A percentile compares a stretch with the other conserved stretches of the same genome.
Conservation (phyloP, 2,113 vertebrate genomes). For the Sturnira hondurensis region DNA sequence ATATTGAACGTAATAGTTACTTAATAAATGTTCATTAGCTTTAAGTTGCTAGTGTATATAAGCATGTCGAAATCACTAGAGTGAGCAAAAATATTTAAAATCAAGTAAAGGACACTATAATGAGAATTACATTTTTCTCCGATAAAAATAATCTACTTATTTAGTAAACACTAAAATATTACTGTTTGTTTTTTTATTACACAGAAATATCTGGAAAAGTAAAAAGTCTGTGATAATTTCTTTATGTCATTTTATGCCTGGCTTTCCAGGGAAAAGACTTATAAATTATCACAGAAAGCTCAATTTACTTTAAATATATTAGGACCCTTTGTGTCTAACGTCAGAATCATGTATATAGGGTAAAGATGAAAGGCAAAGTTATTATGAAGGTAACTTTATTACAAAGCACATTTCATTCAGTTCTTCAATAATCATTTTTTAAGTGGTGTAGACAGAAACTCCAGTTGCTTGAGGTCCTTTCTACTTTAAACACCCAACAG, state of each 20-base stretch:
- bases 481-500: background rate
- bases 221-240: background rate
- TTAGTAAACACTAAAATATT: background rate
- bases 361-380: background rate
- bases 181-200: background rate
- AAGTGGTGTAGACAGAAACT: background rate
- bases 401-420: background rate
- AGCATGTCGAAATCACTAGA: background rate
- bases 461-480: background rate
- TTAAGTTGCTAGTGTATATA: background rate
- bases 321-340: background rate
- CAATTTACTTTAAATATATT: background rate
- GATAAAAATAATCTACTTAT: background rate
- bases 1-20: background rate
- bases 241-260: background rate
- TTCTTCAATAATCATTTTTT: background rate
- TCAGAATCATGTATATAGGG: background rate
- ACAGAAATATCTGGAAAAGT: background rate
- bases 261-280: background rate
- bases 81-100: background rate
- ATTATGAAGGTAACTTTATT: background rate
- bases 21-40: background rate
- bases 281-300: background rate
- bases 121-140: background rate
- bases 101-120: background rate